A percentile compares a stretch with the other conserved stretches of the same genome.
These are phyloP conservation scores for Mus musculus DNA, from an alignment of 2,113 vertebrate species.

Conservation along the genomic window GRCm39 chr2:102245501-102246000, in stretches of 20 bases:
- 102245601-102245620: not conserved
- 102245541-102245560: not conserved
- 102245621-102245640: not conserved
- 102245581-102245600: conserved; percentile 36
- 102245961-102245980: not conserved
- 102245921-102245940: not conserved
- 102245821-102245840: not conserved
- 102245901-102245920: not conserved
- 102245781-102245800: not conserved
- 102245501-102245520: not conserved
- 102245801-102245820: not conserved
- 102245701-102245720: not conserved
- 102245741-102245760: not conserved
- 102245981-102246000: not conserved
- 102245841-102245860: not conserved
- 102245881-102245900: too few species aligned
- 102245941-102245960: not conserved
- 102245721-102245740: not conserved
- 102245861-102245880: not conserved
- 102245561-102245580: not conserved
- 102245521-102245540: not conserved
- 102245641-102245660: not conserved
- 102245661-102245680: conserved; percentile 4
- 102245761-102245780: not conserved
- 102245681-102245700: not conserved